Evolutionary conservation across 2,113 vertebrate species (phyloP), one percentile per base, ranked within the genome.

Genomic region (Dasyurus viverrinus): DNA sequence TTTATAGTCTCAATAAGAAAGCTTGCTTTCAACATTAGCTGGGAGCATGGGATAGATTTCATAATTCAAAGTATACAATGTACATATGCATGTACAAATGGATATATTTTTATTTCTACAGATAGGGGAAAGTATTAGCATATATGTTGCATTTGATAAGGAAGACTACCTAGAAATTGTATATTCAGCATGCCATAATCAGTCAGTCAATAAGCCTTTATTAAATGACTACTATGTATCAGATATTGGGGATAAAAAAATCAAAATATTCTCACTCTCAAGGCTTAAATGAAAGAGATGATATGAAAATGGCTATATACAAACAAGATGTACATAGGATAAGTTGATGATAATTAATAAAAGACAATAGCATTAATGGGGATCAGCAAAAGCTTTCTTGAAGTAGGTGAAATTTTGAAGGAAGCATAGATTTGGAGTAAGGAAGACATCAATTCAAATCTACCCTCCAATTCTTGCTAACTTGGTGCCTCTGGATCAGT

Each of bases 1-100:
- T 8, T 57, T 93, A 92, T n/a, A 54, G 54, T 90, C 50, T 46
- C 89, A 91, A 22, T 24, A 91, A 92, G n/a, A 95, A 94, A 46
- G 12, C 2, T 0, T 6, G 89, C 27, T 36, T 95, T 96, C 8
- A 23, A 7, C 92, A 89, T 95, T 1, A 25, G n/a, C n/a, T 42
- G 8, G 3, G 42, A 2, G 8, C n/a, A 68, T 1, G 16, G 25
- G 47, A 84, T 11, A 50, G 8, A 93, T 42, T 30, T 1, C 89
- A 16, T 93, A 92, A 94, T 95, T 96, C 7, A 42, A 84, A 84
- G 68, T 84, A 8, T 42, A 42, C 68, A 22, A 5, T 84, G 68
- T 42, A 42, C 19, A 42, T 84, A 42, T 84, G n/a, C 4, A 8
- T 84, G 68, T 84, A 19, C n/a, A 84, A 42, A 42, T 84, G 7